These are phyloP conservation scores for Calypte anna DNA, from an alignment of 2,113 vertebrate species.

Conservation along the genomic window DNA sequence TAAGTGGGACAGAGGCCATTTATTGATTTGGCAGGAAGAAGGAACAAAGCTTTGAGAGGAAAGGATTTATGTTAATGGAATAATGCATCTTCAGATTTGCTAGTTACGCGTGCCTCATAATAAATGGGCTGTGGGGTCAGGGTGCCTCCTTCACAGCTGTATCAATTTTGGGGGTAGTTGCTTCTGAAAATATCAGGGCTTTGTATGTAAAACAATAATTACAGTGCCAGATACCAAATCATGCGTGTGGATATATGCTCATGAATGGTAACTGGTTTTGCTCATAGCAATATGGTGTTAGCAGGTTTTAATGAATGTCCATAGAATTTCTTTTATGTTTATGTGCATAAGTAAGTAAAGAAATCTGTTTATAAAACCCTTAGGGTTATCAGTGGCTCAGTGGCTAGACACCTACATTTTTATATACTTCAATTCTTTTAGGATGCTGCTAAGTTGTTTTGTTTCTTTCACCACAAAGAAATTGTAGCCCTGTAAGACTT, in stretches of 20 bases:
- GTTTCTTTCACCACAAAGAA: not conserved
- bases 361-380: not conserved
- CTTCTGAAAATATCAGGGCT: not conserved
- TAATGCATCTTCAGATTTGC: not conserved
- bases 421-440: not conserved
- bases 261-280: not conserved
- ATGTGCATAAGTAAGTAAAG: not conserved
- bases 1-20: not conserved
- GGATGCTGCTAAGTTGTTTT: not conserved
- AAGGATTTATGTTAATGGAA: not conserved
- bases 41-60: not conserved
- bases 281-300: not conserved
- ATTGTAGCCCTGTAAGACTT: not conserved
- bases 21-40: conserved; percentile 22
- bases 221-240: not conserved
- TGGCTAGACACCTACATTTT: not conserved
- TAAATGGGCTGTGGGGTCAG: not conserved
- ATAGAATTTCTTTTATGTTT: not conserved
- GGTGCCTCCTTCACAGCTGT: not conserved
- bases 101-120: not conserved
- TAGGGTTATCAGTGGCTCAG: not conserved
- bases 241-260: not conserved
- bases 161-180: not conserved
- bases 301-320: not conserved
- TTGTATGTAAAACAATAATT: not conserved